phyloP scores from a whole-genome alignment of 1,140 invertebrate species.

The Brachionus manjavacas region DNA sequence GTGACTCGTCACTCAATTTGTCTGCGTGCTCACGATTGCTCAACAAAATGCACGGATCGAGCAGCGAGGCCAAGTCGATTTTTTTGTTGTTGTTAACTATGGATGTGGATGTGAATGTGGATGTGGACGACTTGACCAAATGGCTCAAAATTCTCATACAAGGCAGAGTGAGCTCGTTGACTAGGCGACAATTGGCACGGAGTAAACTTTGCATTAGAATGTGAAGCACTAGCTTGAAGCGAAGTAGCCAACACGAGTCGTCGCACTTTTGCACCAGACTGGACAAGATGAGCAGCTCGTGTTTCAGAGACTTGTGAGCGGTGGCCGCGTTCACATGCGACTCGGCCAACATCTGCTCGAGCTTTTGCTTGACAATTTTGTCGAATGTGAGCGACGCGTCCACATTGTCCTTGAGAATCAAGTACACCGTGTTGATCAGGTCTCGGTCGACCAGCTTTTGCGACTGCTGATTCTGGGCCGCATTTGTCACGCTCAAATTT shows the following conservation, averaged over 20 bases:
- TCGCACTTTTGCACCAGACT: conserved; percentile 76
- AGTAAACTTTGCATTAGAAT: conserved; percentile 68
- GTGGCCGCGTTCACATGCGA: conserved; percentile 56
- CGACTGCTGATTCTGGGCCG: background rate
- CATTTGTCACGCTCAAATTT: background rate
- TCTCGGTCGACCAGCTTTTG: conserved; percentile 22
- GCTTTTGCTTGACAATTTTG: background rate
- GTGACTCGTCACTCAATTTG: background rate
- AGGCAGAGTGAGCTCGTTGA: conserved; percentile 72
- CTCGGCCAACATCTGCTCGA: background rate
- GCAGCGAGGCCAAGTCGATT: background rate
- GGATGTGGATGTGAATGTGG: too few relatives aligned
- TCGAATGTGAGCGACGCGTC: conserved; percentile 2
- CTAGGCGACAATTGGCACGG: conserved; percentile 65
- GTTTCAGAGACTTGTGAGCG: conserved; percentile 66
- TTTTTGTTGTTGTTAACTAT: background rate
- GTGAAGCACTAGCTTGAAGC: conserved; percentile 71
- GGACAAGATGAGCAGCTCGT: conserved; percentile 81
- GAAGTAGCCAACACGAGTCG: conserved; percentile 89
- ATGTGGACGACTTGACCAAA: conserved; percentile 66
- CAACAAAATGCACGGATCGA: background rate
- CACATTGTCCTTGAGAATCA: background rate
- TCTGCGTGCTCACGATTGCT: too few relatives aligned
- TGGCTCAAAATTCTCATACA: conserved; percentile 76
- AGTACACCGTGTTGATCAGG: background rate